Evolutionary conservation across 2,797 vertebrate genomes (phyloP), one percentile per base, ranked within the genome.

Genomic region (Clangula hyemalis): DNA sequence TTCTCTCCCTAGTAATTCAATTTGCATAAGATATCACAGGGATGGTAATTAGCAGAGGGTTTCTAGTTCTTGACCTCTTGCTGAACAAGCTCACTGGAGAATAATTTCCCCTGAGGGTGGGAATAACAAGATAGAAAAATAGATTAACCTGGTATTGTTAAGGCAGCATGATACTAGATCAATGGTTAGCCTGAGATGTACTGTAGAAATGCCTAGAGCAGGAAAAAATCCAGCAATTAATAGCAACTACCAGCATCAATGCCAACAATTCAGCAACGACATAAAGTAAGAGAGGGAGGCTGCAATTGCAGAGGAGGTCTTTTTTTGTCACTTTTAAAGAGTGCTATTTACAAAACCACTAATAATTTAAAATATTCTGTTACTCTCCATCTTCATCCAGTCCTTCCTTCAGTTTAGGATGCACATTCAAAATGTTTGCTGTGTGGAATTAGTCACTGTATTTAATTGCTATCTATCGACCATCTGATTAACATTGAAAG

Each of bases 41-140:
- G 78, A 85, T 94, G 69, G 43, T 94, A 97, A 96, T 97, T 97
- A 97, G 85, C 62, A 92, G 73, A 58, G n/a, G 86, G 65, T 73
- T 92, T 96, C 66, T 92, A 94, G 65, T 85, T 95, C 76, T 96
- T 97, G 96, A 96, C 89, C 95, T 97, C 95, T 96, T 95, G 89
- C 93, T 93, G 89, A 89, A 93, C 64, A 77, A 96, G 89, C 85
- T 93, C 74, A 93, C 65, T 76, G 49, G 93, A 87, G 87, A 95
- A 88, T 85, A 86, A 87, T 84, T 96, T 89, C 81, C 77, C 69
- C 49, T 41, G n/a, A 94, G 94, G 87, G 87, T 91, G 60, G 78
- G 60, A 97, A 90, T 94, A 95, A 94, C 83, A 85, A 94, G 83
- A 66, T 77, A 95, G 93, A 95, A 97, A 96, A 97, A 94, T 96